These are phyloP conservation scores for Brachyalestes nurse DNA, from an alignment of 2,797 vertebrate genomes.

Conservation along the genomic window DNA sequence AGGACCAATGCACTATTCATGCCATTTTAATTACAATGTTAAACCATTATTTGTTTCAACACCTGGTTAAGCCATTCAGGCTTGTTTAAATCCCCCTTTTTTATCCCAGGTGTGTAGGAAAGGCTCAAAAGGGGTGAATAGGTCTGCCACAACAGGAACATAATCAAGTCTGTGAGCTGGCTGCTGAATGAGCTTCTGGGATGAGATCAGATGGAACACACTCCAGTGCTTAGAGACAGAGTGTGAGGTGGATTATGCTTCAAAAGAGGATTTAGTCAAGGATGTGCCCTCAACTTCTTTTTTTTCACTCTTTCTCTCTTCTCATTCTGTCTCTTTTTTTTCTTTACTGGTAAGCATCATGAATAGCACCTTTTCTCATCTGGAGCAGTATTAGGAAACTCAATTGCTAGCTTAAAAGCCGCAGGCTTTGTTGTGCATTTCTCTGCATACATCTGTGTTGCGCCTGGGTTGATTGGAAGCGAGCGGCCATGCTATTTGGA, in stretches of 20 bases:
- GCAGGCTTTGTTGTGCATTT: conserved; percentile 98
- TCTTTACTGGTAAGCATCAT: conserved; percentile 82
- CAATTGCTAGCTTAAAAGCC: conserved; percentile 94
- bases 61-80: conserved; percentile 89
- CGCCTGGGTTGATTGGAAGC: conserved; percentile 86
- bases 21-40: conserved; percentile 86
- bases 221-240: conserved; percentile 97
- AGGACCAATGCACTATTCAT: conserved; percentile 83
- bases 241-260: conserved; percentile 97
- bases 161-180: conserved; percentile 92
- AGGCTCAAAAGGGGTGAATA: conserved; percentile 85
- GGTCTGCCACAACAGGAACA: conserved; percentile 89
- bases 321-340: conserved; percentile 63
- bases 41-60: conserved; percentile 90
- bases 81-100: conserved; percentile 85
- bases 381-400: conserved; percentile 96
- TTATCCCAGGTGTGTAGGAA: conserved; percentile 87
- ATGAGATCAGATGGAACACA: conserved; percentile 98
- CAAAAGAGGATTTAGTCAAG: conserved; percentile 99
- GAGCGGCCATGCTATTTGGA: conserved; percentile 88
- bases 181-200: conserved; percentile 88
- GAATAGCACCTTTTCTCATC: conserved; percentile 89
- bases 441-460: conserved; percentile 89
- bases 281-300: conserved; percentile 94
- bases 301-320: conserved; percentile 64